A percentile compares a stretch with the other conserved stretches of the same genome.
phyloP scores from a whole-genome alignment of 2,797 vertebrate species.

The Myiothlypis coronata region DNA sequence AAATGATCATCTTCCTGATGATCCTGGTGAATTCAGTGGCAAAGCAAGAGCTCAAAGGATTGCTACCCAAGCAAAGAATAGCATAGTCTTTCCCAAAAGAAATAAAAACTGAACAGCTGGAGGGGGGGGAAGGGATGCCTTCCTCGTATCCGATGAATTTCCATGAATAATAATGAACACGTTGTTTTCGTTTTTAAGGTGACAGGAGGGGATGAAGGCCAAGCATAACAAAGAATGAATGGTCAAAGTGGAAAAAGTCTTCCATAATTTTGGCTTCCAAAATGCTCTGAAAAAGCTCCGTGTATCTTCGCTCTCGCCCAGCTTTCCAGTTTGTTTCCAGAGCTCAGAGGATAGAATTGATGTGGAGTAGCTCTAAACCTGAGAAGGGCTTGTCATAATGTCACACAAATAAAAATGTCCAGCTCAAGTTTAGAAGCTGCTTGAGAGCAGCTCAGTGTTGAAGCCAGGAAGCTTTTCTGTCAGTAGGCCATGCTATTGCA shows the following conservation, averaged over 20 bases:
- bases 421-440: background rate
- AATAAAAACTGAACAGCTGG: background rate
- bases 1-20: background rate
- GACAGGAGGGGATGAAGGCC: slow-evolving; percentile 28
- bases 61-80: slow-evolving; percentile 3
- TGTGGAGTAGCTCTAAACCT: background rate
- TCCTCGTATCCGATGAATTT: background rate
- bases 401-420: background rate
- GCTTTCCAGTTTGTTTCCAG: slow-evolving; percentile 11
- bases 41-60: background rate
- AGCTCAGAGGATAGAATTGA: background rate
- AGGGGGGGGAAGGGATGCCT: background rate
- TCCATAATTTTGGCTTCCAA: slow-evolving; percentile 15
- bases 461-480: background rate
- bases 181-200: slow-evolving; percentile 61
- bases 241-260: slow-evolving; percentile 51
- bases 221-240: slow-evolving; percentile 40
- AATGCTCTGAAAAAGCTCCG: background rate
- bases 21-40: background rate
- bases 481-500: background rate
- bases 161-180: slow-evolving; percentile 56
- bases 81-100: slow-evolving; percentile 16
- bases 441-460: background rate
- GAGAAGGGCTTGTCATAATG: background rate
- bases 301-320: slow-evolving; percentile 13